A percentile compares a stretch with the other conserved stretches of the same genome.
Conservation (phyloP, 23 tunicate genomes). For the Styela plicata region DNA sequence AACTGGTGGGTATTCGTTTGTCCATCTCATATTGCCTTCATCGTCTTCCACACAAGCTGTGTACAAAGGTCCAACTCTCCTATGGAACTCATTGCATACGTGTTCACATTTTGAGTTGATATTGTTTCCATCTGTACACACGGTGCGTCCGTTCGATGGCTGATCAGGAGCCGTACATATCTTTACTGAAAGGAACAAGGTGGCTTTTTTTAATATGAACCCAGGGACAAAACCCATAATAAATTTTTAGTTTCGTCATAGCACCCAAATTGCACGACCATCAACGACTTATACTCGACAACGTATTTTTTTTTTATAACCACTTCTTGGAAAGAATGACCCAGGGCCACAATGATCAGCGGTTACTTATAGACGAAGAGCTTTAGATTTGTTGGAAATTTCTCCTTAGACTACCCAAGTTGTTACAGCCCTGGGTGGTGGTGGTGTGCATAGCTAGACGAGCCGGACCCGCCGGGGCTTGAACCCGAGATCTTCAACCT, state of each 20-base stretch:
- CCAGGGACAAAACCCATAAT: not conserved
- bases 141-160: not conserved
- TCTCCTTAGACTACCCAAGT: no score
- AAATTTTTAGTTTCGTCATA: not conserved
- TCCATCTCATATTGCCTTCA: constrained; percentile 8
- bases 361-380: no score
- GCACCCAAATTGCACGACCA: not conserved
- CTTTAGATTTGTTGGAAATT: no score
- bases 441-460: no score
- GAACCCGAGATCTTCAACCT: no score
- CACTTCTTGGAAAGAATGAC: no score
- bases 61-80: constrained; percentile 1
- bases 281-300: no score
- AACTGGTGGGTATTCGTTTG: not conserved
- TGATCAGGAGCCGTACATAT: not conserved
- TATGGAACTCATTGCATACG: constrained; percentile 8
- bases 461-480: no score
- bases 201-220: not conserved
- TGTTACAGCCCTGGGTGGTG: no score
- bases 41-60: not conserved
- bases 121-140: not conserved
- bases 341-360: no score
- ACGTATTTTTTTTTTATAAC: no score
- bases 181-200: not conserved
- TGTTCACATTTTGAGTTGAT: constrained; percentile 3